Evolutionary conservation across 2,888 invertebrate species (phyloP).

Genomic region (Lepidochrysops patricia): DNA sequence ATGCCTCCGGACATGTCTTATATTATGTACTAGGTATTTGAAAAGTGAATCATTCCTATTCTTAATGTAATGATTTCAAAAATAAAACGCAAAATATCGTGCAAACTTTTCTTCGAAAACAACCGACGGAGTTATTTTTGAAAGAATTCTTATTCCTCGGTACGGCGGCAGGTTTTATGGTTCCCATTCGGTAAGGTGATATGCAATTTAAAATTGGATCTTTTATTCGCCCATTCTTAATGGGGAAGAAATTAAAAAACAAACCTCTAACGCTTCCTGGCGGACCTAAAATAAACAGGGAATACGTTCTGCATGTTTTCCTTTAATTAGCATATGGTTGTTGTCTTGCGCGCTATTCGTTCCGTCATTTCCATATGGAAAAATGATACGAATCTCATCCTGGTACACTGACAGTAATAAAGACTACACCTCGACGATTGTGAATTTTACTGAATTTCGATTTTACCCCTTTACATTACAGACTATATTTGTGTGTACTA

Average conservation of each 20-base stretch:
- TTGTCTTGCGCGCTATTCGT: constrained; percentile 64
- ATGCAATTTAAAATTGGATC: background rate
- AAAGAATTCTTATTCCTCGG: background rate
- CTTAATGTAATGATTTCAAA: too few species aligned
- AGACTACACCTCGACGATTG: background rate
- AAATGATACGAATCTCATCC: constrained; percentile 63
- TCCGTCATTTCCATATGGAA: constrained; percentile 72
- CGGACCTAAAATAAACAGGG: constrained; percentile 58
- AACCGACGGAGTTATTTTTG: background rate
- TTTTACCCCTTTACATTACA: constrained; percentile 2
- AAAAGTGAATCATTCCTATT: too few species aligned
- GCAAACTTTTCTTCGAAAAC: too few species aligned
- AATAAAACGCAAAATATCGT: background rate
- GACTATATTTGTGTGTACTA: constrained; percentile 15
- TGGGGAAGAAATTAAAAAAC: constrained; percentile 31
- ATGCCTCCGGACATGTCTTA: too few species aligned
- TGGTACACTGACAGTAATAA: constrained; percentile 24
- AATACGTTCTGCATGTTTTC: constrained; percentile 59
- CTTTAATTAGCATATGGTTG: constrained; percentile 73
- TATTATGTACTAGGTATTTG: too few species aligned
- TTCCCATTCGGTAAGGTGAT: background rate
- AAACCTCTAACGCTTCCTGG: constrained; percentile 40
- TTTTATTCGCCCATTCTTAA: constrained; percentile 14
- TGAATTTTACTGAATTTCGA: constrained; percentile 16
- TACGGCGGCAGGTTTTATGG: background rate